Evolutionary conservation across 2,113 vertebrate genomes (phyloP), one percentile per base, ranked within the genome.

Genomic region (Siniperca chuatsi): DNA sequence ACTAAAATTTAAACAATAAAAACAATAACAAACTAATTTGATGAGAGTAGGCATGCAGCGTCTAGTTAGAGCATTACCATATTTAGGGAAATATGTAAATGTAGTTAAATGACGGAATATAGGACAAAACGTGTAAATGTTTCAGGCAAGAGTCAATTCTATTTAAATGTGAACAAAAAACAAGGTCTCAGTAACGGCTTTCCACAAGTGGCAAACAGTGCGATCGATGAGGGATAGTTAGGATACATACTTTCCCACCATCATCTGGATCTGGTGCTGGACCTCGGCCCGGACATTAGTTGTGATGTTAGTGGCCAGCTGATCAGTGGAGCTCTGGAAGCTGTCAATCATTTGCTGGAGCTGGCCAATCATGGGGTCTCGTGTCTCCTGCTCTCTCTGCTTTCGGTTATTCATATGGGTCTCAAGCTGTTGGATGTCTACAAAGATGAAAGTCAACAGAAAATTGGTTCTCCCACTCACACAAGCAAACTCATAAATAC

Each of bases 351-450:
- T 96, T 91, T 97, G 97, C 64, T 98, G 97, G 1, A 99, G 96
- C 89, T 99, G 97, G 40, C 85, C 95, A 75, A 98, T 78, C 83
- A 98, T 70, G 0, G 97, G 97, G 66, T 99, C 98, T 48, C 96
- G 94, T 0, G 92, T 89, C 66, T 99, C 98, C 92, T 97, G 97
- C 60, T 99, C 98, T 42, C 96, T 96, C 9, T 95, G 95, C 91
- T 97, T 98, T 86, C 94, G 96, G 91, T 89, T 97, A 92, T 98
- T 98, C 93, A 97, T 89, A 77, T 99, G 98, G 33, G 87, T 92
- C 90, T 99, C 98, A 2, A 99, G 95, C 95, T 99, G 98, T 85
- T 98, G 97, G 90, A 99, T 96, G 92, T 99, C 98, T 99, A 84
- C 64, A 79, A 55, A 58, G 66, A 58, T 23, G 8, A 77, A 64